phyloP scores from a whole-genome alignment of 2,797 vertebrate genomes.

The Pseudotriccus pelzelni region DNA sequence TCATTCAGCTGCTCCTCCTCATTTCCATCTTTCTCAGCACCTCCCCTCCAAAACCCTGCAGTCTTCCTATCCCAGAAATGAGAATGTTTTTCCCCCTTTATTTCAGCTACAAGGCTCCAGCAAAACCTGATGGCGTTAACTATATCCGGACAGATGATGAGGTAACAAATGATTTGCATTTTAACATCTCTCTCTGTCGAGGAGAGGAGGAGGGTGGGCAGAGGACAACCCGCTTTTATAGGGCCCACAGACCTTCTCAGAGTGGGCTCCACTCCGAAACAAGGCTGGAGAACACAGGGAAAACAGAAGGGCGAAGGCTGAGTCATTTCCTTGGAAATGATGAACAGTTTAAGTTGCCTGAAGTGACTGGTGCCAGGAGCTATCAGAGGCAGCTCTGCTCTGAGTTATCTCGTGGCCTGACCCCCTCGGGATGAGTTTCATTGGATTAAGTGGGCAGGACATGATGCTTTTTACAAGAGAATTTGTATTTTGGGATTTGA shows the following conservation, averaged over 20 bases:
- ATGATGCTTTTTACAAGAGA: not conserved
- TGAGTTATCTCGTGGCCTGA: not conserved
- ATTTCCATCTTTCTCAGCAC: not conserved
- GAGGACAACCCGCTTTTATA: not conserved
- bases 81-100: constrained; percentile 19
- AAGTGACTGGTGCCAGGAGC: constrained; percentile 24
- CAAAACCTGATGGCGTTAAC: constrained; percentile 85
- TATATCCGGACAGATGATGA: constrained; percentile 92
- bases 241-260: not conserved
- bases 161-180: constrained; percentile 77
- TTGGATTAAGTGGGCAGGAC: constrained; percentile 49
- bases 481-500: constrained; percentile 51
- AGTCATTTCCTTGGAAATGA: constrained; percentile 53
- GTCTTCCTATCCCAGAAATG: not conserved
- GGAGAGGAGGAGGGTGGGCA: constrained; percentile 34
- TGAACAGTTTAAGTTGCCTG: constrained; percentile 34
- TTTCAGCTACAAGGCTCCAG: constrained; percentile 89
- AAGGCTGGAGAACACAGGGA: constrained; percentile 24
- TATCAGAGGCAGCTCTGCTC: constrained; percentile 32
- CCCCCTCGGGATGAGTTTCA: constrained; percentile 37
- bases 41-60: constrained; percentile 5
- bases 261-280: constrained; percentile 1
- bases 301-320: constrained; percentile 58
- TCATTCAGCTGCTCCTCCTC: not conserved
- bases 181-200: not conserved